These are phyloP conservation scores for Lerema accius DNA, from an alignment of 1,140 invertebrate genomes.

Conservation along the genomic window DNA sequence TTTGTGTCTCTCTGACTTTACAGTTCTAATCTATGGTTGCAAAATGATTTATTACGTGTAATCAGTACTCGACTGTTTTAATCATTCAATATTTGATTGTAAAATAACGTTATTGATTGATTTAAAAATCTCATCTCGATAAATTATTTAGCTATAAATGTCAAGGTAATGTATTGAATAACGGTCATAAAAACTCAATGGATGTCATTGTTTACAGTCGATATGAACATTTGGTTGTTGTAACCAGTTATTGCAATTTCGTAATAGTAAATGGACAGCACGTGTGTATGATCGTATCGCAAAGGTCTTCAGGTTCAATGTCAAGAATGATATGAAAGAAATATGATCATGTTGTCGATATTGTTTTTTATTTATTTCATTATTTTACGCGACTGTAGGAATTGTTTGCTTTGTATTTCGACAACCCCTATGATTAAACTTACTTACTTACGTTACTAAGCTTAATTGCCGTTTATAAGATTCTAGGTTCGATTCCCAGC, in stretches of 20 bases:
- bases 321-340: constrained; percentile 1
- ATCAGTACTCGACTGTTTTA: too few relatives aligned
- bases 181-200: background rate
- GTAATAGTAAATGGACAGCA: constrained; percentile 37
- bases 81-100: too few relatives aligned
- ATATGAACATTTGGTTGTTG: constrained; percentile 10
- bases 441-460: too few relatives aligned
- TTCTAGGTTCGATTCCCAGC: too few relatives aligned
- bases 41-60: too few relatives aligned
- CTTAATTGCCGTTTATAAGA: too few relatives aligned
- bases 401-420: too few relatives aligned
- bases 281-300: constrained; percentile 16
- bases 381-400: background rate
- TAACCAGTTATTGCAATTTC: constrained; percentile 34
- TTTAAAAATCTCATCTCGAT: background rate
- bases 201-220: constrained; percentile 6
- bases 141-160: background rate
- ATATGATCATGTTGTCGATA: background rate
- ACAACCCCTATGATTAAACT: too few relatives aligned
- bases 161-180: background rate
- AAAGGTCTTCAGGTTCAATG: constrained; percentile 18
- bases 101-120: background rate
- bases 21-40: too few relatives aligned
- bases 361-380: background rate
- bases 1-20: too few relatives aligned